phyloP scores from a whole-genome alignment of 2,113 vertebrate species.

The Sinosuthora webbiana region DNA sequence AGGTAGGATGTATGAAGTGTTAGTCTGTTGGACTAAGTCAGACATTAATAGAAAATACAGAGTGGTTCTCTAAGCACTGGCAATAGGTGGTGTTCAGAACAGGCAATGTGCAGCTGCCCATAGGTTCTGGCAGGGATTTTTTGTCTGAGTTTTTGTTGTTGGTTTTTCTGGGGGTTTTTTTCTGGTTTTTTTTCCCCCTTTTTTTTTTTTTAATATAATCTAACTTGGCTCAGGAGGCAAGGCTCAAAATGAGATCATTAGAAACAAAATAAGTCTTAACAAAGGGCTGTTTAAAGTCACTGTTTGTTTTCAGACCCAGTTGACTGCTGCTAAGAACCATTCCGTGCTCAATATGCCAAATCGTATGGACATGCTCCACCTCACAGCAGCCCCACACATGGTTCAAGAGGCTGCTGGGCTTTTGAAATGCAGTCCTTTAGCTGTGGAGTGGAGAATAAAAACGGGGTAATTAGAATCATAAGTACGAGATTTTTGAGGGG shows the following conservation, averaged over 20 bases:
- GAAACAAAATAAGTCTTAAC: constrained; percentile 41
- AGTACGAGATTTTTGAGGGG: constrained; percentile 15
- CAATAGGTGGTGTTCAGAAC: constrained; percentile 24
- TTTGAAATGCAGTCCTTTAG: constrained; percentile 34
- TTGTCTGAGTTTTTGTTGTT: neutral
- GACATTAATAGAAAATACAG: constrained; percentile 55
- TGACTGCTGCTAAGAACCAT: constrained; percentile 59
- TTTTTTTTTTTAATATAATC: neutral
- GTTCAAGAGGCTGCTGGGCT: constrained; percentile 51
- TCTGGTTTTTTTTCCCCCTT: no score
- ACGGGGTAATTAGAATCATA: constrained; percentile 28
- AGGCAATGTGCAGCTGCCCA: neutral
- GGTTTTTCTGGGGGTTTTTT: neutral
- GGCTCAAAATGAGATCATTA: constrained; percentile 51
- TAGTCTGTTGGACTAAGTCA: constrained; percentile 57
- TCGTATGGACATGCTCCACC: constrained; percentile 47
- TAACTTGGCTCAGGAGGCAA: constrained; percentile 17
- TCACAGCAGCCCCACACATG: constrained; percentile 56
- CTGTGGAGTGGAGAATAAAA: constrained; percentile 40
- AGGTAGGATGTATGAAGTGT: constrained; percentile 60
- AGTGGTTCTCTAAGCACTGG: neutral
- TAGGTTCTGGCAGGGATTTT: neutral
- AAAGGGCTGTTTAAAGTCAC: constrained; percentile 59
- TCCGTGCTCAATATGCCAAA: constrained; percentile 59
- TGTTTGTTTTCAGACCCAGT: constrained; percentile 64